A percentile compares a stretch with the other conserved stretches of the same genome.
phyloP scores from a whole-genome alignment of 2,888 invertebrate genomes.

The Zygothrica quintamaculata region DNA sequence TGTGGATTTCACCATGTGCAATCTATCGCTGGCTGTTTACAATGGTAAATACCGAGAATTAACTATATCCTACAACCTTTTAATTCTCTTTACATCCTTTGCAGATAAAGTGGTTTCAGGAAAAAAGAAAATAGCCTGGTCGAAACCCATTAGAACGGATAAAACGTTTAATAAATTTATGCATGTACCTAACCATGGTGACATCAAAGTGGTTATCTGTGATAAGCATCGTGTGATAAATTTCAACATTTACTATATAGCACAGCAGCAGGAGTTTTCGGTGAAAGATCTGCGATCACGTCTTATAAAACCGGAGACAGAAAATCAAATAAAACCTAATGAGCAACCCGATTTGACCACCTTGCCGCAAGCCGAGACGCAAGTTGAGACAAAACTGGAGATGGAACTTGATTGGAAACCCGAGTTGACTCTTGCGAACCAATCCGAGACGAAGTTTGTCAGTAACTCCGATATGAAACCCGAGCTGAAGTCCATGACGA shows the following conservation, averaged over 20 bases:
- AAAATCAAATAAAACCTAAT: too few relatives aligned
- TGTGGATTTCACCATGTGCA: conserved; percentile 84
- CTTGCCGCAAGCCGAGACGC: too few relatives aligned
- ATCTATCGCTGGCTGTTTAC: conserved; percentile 83
- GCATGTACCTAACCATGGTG: conserved; percentile 87
- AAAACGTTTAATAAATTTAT: conserved; percentile 86
- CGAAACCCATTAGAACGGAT: conserved; percentile 85
- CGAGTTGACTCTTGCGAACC: too few relatives aligned
- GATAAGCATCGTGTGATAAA: conserved; percentile 82
- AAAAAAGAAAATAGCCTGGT: conserved; percentile 84
- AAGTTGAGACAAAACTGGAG: too few relatives aligned
- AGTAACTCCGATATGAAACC: too few relatives aligned
- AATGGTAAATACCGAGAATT: too few relatives aligned
- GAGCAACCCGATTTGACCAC: too few relatives aligned
- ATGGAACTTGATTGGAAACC: too few relatives aligned
- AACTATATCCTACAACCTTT: too few relatives aligned
- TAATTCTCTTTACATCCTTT: neutral
- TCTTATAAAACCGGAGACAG: conserved; percentile 60
- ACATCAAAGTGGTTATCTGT: conserved; percentile 85
- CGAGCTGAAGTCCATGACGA: too few relatives aligned
- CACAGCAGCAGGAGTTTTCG: conserved; percentile 83
- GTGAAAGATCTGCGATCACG: conserved; percentile 84
- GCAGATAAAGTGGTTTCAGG: conserved; percentile 26
- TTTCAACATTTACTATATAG: conserved; percentile 82
- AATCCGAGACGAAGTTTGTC: too few relatives aligned